Base-by-base conservation (phyloP, 1,140 invertebrate genomes). In the Eumaeus atala region DNA sequence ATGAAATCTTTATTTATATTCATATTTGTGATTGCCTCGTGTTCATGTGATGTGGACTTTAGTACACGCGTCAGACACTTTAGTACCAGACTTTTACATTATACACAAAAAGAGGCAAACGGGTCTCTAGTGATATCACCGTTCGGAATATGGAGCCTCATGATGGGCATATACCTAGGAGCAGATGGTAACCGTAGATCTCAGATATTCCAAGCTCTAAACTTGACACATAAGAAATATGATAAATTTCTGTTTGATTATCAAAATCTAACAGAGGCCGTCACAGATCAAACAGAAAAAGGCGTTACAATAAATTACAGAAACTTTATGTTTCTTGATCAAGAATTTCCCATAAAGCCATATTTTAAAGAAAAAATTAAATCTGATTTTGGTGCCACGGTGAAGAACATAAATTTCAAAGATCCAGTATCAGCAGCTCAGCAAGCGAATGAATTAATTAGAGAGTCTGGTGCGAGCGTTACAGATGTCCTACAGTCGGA, bases 121-220 rank as follows among this genome's bases (percentile, higher is more conserved):
- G 72, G 79, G 3, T 76, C 83, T 58, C 68, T 80, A 6, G 83
- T 84, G 8, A 82, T 86, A 47, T 84, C 83, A 12, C 83, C 83
- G 0, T 82, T 83, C 37, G 83, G 83, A 48, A 74, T 86, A 58
- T 86, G 83, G 83, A 78, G 68, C 18, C 59, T 86, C 6, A 62
- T 86, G 65, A 79, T 74, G 1, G 77, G 70, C 8, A 60, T 84
- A 0, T 58, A 74, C 0, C 21, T 80, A 9, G 81, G 83, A 10
- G 72, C 83, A 1, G 68, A 63, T 0, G 79, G 67, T 0, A 44
- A 60, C 6, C 67, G 60, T 8, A 57, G 48, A 55, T 16, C 10
- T 1, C 61, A 74, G 60, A 44, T 72, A 9, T 16, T 57, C 1
- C 59, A 54, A 49, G 69, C 83, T 9, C 72, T 81, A 48, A 59